Base-by-base conservation (phyloP, 2,113 vertebrate species). In the Pollimyrus isidori region DNA sequence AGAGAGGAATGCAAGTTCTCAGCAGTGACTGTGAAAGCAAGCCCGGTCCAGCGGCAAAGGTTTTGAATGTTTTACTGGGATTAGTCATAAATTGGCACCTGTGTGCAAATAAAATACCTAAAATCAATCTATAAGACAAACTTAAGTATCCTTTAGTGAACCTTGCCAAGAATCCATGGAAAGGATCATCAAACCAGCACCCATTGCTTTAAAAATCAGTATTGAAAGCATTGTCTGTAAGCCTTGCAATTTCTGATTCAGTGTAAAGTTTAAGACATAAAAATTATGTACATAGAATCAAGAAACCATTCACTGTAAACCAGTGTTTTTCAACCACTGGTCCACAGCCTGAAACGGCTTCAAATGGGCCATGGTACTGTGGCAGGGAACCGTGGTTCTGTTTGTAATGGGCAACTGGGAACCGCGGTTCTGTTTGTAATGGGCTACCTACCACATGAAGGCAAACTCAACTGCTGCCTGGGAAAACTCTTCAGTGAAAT, bases 1-100 rank as follows among this genome's bases (percentile, higher is more conserved):
- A 23, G 17, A 35, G 87, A 62, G 19, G 46, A 86, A 53, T 35
- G 21, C 35, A 17, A n/a, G 35, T 76, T 80, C 39, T 62, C 23
- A 3, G 56, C 15, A 53, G 2, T 30, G 3, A 76, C 46, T 69
- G 46, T 23, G 56, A n/a, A 62, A 62, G 23, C 56, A 62, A 62
- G 56, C 21, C 23, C 23, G 13, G 23, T 10, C 65, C 23, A 76
- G 87, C 90, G 86, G 76, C 84, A 87, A 23, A 62, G 23, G 56
- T 62, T 62, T 62, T 50, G 48, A 90, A 90, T 84, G 46, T 80
- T 89, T 85, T 15, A 48, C n/a, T 48, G 48, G 46, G 26, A 86
- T 86, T 86, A 52, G 85, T 35, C 46, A 86, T 52, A 15, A 53
- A 52, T 3, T 50, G 23, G 13, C n/a, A 26, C 42, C n/a, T 5